Evolutionary conservation across 2,888 invertebrate genomes (phyloP), one percentile per base, ranked within the genome.

Genomic region (Lochmaea capreae): DNA sequence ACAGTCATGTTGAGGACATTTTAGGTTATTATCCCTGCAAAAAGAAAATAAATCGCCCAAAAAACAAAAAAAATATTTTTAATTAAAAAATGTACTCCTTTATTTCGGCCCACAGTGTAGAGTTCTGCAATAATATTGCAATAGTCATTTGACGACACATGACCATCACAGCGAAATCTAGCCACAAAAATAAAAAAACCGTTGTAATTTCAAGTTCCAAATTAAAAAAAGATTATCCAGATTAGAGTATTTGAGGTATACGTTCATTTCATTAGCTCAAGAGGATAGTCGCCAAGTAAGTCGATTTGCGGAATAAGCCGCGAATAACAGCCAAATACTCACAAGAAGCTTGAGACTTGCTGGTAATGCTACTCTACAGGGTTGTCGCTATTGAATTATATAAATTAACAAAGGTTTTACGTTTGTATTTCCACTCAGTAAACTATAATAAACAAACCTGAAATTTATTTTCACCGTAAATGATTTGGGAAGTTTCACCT

Each of bases 231-330:
- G 52, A 52, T 14, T 3, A n/a, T 52, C 8, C 52, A 52, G 52
- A 16, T 52, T n/a, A n/a, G n/a, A n/a, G 16, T 14, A 52, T 14
- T 52, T n/a, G 52, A 14, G n/a, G 5, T 5, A 52, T 52, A 52
- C 52, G 14, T 52, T 52, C 52, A 52, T 52, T 52, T 8, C 52
- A n/a, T 52, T 3, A 2, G 16, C 52, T 16, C 52, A n/a, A n/a
- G 52, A 52, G 52, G 52, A 52, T 52, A 6, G 52, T 52, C n/a
- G n/a, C 52, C n/a, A 52, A 52, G 12, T 43, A 43, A 43, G 52
- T 52, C 52, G 52, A 52, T 52, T 52, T n/a, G n/a, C 12, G 14
- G 33, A 12, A 33, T 59, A 59, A 59, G 26, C 59, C 59, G 59
- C 12, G 14, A 59, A 16, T 57, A 57, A 57, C 22, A 59, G 14